Evolutionary conservation across 1,140 invertebrate species (phyloP).

Genomic region (Orchesella cincta): DNA sequence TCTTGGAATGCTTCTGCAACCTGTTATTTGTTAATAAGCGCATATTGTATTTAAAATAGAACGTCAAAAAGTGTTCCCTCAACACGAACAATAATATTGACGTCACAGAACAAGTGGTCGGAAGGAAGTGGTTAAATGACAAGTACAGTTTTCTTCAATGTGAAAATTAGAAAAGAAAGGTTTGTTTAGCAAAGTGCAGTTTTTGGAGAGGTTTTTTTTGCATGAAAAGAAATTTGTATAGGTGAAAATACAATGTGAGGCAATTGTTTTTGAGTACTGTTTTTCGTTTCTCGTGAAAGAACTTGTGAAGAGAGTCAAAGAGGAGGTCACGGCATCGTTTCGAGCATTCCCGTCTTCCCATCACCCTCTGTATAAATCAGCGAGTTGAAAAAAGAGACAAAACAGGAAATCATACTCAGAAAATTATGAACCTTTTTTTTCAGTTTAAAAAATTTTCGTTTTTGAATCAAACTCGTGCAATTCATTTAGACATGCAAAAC

Average conservation of each 20-base stretch:
- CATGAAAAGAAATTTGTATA: constrained; percentile 11
- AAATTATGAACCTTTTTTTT: no score
- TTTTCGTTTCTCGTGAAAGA: constrained; percentile 47
- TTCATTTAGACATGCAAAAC: no score
- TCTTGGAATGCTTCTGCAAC: constrained; percentile 61
- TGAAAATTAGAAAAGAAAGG: no score
- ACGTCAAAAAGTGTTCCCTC: not conserved
- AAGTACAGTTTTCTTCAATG: no score
- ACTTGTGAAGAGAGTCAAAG: constrained; percentile 36
- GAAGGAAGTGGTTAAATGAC: not conserved
- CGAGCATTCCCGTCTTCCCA: constrained; percentile 39
- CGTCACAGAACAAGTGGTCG: not conserved
- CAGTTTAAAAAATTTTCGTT: not conserved
- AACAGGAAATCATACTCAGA: no score
- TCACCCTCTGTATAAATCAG: constrained; percentile 28
- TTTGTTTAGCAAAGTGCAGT: no score
- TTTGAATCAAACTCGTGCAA: no score
- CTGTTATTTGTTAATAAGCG: constrained; percentile 51
- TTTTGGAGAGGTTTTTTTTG: no score
- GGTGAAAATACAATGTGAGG: no score
- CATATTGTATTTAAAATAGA: not conserved
- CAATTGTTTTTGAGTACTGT: constrained; percentile 42
- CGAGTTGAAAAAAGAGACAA: no score
- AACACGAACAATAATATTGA: no score
- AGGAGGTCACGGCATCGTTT: constrained; percentile 32